Percentiles rank a stretch among this genome's conserved stretches.
These are phyloP conservation scores for Hoplostethus atlanticus DNA, from an alignment of 2,797 vertebrate species.

Conservation along the genomic window DNA sequence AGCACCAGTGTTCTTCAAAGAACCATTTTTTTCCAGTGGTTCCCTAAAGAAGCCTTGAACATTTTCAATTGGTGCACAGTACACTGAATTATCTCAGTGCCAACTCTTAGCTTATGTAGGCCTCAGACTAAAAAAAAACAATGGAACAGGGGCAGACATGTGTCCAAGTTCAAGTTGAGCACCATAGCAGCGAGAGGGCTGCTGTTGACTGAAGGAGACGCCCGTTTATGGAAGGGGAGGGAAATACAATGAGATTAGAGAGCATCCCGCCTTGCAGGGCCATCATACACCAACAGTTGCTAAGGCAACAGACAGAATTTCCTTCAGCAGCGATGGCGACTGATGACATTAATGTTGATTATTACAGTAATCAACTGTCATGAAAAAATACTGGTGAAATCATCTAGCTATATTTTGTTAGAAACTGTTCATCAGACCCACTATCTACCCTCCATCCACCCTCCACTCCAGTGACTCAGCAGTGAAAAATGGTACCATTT, in stretches of 20 bases:
- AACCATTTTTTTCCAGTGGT: too few species aligned
- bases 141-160: not conserved
- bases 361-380: not conserved
- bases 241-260: slow-evolving; percentile 39
- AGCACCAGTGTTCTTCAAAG: too few species aligned
- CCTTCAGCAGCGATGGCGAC: not conserved
- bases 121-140: not conserved
- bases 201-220: slow-evolving; percentile 14
- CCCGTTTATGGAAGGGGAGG: slow-evolving; percentile 33
- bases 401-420: not conserved
- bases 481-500: too few species aligned
- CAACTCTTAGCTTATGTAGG: not conserved
- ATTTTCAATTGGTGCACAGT: too few species aligned
- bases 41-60: too few species aligned
- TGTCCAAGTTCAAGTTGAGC: not conserved
- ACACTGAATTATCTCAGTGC: too few species aligned
- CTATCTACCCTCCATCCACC: not conserved
- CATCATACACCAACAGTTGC: slow-evolving; percentile 17
- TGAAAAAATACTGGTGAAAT: not conserved
- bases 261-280: not conserved
- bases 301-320: slow-evolving; percentile 39
- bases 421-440: too few species aligned
- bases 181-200: not conserved
- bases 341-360: not conserved
- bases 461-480: too few species aligned